Evolutionary conservation across 2,113 vertebrate genomes (phyloP), one percentile per base, ranked within the genome.

Genomic region (Caretta caretta): DNA sequence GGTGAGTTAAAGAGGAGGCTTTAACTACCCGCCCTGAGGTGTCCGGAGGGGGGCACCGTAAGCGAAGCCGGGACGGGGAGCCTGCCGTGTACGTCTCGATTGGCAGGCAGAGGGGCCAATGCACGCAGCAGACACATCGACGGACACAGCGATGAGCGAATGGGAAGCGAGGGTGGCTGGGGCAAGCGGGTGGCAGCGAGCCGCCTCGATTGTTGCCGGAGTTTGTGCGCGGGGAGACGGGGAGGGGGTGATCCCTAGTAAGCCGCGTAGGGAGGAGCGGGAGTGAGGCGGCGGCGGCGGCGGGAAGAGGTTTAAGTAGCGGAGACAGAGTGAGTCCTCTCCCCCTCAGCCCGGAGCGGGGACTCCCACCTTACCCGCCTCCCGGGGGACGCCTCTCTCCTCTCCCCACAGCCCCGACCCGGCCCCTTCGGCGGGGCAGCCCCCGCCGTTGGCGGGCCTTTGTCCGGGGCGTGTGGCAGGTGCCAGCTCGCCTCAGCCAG

Each of bases 241-340:
- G 92, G 88, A n/a, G 65, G 80, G 81, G 84, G 78, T 20, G 78
- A 84, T 13, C 62, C 78, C 29, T 85, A 72, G 56, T 86, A 87
- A 97, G 96, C 94, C 93, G 91, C 85, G 96, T 14, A 91, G 96
- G 95, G 95, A 84, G 96, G 95, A 92, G 96, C 56, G 95, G 85
- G 94, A 93, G 96, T 94, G 94, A 94, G 95, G 96, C 93, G 95
- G 89, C 42, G 42, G 42, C 42, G 95, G 90, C 95, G 93, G 95
- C 94, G 95, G 96, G 95, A 95, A 96, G 95, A 91, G 94, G 76
- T 93, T 97, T 96, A 95, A 97, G 96, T 96, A 97, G 93, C 91
- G 93, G 96, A 94, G 84, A 69, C 84, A 89, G 92, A 85, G 53
- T 83, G 87, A 94, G 84, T 91, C 49, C 91, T 83, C 51, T 80